Percentiles rank a stretch among this genome's conserved stretches.
Conservation (phyloP, 2,797 vertebrate species). For the Spea hammondii region DNA sequence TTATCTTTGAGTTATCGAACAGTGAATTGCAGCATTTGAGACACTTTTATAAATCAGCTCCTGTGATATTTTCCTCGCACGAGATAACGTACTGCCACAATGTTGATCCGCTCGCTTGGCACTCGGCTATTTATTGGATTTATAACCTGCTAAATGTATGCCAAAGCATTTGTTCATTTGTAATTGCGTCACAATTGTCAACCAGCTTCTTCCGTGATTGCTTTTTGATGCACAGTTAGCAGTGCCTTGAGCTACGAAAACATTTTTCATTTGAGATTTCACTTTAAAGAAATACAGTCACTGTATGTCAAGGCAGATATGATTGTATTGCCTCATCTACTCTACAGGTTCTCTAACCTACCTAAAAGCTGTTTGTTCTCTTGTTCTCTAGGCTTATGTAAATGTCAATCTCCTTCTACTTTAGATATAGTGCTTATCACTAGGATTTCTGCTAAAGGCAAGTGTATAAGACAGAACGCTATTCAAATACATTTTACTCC, state of each 20-base stretch:
- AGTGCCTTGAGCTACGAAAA: background rate
- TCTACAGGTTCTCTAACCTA: background rate
- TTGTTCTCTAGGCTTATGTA: no score
- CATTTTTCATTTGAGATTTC: background rate
- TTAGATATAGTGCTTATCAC: no score
- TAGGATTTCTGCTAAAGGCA: no score
- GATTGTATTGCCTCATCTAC: background rate
- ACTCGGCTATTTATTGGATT: conserved; percentile 4
- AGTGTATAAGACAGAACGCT: no score
- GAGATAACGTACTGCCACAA: conserved; percentile 9
- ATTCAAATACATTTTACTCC: no score
- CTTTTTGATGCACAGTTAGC: background rate
- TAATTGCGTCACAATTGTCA: conserved; percentile 9
- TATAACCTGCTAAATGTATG: conserved; percentile 10
- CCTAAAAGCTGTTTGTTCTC: no score
- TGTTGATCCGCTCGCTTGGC: conserved; percentile 4
- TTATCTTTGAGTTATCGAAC: conserved; percentile 15
- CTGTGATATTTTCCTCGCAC: conserved; percentile 39
- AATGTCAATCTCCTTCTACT: no score
- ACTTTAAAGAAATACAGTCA: background rate
- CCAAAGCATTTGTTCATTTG: background rate
- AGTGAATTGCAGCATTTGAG: conserved; percentile 1
- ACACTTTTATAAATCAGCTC: conserved; percentile 19
- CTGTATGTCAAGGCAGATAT: background rate
- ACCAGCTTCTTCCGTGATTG: background rate